Evolutionary conservation across 2,888 invertebrate species (phyloP).

Genomic region (Diarsia dahlii): DNA sequence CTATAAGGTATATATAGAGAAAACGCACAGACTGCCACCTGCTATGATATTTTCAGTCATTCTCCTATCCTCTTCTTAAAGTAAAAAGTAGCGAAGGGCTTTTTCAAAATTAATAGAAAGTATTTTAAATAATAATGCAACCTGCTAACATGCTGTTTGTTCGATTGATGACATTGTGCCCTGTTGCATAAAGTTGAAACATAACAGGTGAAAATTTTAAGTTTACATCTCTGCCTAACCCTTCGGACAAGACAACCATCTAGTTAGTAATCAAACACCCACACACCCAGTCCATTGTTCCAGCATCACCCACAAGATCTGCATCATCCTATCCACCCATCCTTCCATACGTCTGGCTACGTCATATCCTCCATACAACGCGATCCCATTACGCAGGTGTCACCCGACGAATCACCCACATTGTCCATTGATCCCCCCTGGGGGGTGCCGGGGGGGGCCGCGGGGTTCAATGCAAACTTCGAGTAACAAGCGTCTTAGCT

Average conservation of each 20-base stretch:
- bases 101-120: not conserved
- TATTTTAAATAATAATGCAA: not conserved
- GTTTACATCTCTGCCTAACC: not conserved
- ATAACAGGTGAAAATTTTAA: not conserved
- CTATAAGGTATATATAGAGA: too few relatives aligned
- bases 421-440: slow-evolving; percentile 77
- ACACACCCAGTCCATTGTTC: slow-evolving; percentile 12
- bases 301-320: slow-evolving; percentile 2
- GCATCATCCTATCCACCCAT: slow-evolving; percentile 12
- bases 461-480: slow-evolving; percentile 84
- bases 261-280: not conserved
- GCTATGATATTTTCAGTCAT: not conserved
- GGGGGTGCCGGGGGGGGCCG: slow-evolving; percentile 62
- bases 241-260: not conserved
- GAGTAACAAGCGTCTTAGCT: slow-evolving; percentile 85
- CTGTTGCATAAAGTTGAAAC: not conserved
- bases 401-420: slow-evolving; percentile 75
- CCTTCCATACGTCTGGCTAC: slow-evolving; percentile 35
- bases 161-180: not conserved
- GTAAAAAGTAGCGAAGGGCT: not conserved
- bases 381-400: slow-evolving; percentile 76
- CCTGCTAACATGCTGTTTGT: not conserved
- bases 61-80: not conserved
- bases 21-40: not conserved
- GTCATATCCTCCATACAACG: slow-evolving; percentile 65